These are phyloP conservation scores for Drosophila quasianomalipes DNA, from an alignment of 2,888 invertebrate species.

Conservation along the genomic window DNA sequence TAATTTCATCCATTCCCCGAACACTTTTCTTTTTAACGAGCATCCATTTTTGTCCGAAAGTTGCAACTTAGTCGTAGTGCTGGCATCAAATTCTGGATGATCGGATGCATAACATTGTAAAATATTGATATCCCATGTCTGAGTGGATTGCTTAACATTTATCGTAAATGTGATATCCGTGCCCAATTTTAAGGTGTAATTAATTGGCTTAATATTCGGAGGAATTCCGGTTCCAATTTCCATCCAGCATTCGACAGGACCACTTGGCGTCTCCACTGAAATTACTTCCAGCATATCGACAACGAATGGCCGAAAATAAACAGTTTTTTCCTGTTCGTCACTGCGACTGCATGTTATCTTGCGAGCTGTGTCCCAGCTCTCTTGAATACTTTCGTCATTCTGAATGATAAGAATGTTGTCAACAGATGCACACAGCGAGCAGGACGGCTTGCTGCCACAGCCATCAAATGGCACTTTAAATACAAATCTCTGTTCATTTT, in stretches of 20 bases:
- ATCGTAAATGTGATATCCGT: constrained; percentile 90
- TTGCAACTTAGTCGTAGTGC: constrained; percentile 88
- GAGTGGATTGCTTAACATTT: constrained; percentile 88
- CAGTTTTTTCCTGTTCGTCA: constrained; percentile 84
- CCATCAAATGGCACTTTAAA: constrained; percentile 89
- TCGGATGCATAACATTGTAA: constrained; percentile 92
- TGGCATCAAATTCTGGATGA: constrained; percentile 87
- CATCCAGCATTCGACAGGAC: constrained; percentile 92
- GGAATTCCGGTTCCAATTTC: constrained; percentile 90
- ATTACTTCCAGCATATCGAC: constrained; percentile 90
- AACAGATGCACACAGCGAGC: constrained; percentile 88
- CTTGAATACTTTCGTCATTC: constrained; percentile 89
- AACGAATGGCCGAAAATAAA: constrained; percentile 87
- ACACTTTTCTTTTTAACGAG: constrained; percentile 89
- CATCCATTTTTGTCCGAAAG: constrained; percentile 89
- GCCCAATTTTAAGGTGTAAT: constrained; percentile 89
- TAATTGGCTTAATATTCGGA: constrained; percentile 88
- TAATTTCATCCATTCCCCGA: constrained; percentile 88
- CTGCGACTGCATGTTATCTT: constrained; percentile 86
- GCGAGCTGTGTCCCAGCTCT: constrained; percentile 89
- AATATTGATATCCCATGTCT: constrained; percentile 89
- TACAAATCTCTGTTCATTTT: constrained; percentile 87
- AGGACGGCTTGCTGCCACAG: constrained; percentile 88
- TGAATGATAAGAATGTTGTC: constrained; percentile 90
- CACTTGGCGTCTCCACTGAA: constrained; percentile 88